These are phyloP conservation scores for Diplosoma virens DNA, from an alignment of 23 tunicate genomes.

Conservation along the genomic window DNA sequence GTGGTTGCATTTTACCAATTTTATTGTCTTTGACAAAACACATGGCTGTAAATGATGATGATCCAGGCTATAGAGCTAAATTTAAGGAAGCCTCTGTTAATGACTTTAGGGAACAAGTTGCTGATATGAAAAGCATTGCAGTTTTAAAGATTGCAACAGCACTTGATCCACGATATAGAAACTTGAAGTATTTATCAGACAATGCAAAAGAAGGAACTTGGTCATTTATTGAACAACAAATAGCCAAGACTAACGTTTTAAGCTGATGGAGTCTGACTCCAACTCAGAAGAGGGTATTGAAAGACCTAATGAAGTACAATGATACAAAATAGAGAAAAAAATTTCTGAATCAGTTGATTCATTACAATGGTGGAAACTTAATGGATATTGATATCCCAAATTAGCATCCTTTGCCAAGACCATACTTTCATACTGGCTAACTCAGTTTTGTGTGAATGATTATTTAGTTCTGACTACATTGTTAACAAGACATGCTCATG, in stretches of 20 bases:
- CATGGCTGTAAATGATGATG: background rate
- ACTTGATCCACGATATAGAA: no score
- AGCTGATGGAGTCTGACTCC: background rate
- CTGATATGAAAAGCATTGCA: background rate
- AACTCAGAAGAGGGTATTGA: background rate
- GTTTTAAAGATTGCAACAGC: no score
- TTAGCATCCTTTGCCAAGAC: background rate
- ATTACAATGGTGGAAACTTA: no score
- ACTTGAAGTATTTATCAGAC: background rate
- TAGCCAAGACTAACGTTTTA: background rate
- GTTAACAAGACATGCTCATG: no score
- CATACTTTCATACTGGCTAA: background rate
- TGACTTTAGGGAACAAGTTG: background rate
- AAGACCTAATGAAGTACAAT: background rate
- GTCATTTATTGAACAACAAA: background rate
- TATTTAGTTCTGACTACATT: no score
- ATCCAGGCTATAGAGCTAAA: background rate
- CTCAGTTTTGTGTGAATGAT: background rate
- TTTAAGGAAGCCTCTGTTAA: background rate
- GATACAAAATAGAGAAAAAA: no score
- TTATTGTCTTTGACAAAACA: background rate
- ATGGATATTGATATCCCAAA: background rate
- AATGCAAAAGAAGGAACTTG: background rate
- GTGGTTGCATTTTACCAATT: no score
- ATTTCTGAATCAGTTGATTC: background rate